phyloP scores from a whole-genome alignment of 2,797 vertebrate species.

The Intellagama lesueurii region DNA sequence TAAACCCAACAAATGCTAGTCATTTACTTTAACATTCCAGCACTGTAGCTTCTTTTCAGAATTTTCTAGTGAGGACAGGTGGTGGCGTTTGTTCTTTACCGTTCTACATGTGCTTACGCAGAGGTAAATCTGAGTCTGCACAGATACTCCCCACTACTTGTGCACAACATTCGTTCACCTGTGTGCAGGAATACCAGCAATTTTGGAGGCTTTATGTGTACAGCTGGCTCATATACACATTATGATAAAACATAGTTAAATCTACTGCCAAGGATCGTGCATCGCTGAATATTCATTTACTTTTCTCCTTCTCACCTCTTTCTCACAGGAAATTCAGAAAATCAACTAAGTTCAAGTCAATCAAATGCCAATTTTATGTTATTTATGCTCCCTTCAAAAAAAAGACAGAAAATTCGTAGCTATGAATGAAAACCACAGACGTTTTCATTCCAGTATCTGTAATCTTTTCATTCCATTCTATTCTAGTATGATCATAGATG shows the following conservation, averaged over 20 bases:
- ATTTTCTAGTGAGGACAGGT: neutral
- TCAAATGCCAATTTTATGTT: neutral
- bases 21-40: fast-evolving
- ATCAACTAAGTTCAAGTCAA: neutral
- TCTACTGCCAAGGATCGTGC: neutral
- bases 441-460: too few species aligned
- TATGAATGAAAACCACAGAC: neutral
- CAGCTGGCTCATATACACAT: neutral
- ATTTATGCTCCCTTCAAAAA: neutral
- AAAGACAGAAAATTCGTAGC: neutral
- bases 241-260: neutral
- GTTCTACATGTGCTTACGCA: neutral
- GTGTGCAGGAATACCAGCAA: neutral
- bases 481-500: neutral
- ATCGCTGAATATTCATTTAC: neutral
- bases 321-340: neutral
- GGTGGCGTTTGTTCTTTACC: neutral
- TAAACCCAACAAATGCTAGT: slow-evolving; percentile 37
- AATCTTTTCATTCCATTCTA: too few species aligned
- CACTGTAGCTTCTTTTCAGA: neutral
- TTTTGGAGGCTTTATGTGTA: too few species aligned
- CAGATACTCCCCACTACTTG: neutral
- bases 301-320: neutral
- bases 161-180: neutral
- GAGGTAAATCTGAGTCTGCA: neutral